phyloP scores from a whole-genome alignment of 2,888 invertebrate species.

The Morpho deidamia region DNA sequence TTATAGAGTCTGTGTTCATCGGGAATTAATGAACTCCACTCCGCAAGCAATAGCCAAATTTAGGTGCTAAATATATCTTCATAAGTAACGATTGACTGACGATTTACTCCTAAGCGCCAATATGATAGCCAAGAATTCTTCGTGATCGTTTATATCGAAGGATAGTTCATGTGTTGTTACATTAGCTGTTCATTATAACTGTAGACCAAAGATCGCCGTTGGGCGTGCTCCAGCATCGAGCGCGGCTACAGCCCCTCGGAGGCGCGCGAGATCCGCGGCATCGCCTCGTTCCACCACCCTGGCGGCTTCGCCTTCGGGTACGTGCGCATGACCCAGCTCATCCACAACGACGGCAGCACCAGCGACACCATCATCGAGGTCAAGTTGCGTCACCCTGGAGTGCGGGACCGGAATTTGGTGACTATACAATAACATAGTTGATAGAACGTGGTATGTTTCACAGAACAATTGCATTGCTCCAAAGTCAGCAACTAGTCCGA shows the following conservation, averaged over 20 bases:
- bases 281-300: constrained; percentile 95
- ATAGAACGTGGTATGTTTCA: too few relatives aligned
- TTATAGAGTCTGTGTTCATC: too few relatives aligned
- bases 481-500: too few relatives aligned
- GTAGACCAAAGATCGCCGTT: constrained; percentile 79
- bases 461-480: too few relatives aligned
- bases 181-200: background rate
- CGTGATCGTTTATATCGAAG: too few relatives aligned
- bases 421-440: constrained; percentile 18
- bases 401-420: constrained; percentile 88
- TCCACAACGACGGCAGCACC: constrained; percentile 90
- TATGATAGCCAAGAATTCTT: too few relatives aligned
- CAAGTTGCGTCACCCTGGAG: constrained; percentile 91
- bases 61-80: too few relatives aligned
- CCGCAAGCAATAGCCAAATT: too few relatives aligned
- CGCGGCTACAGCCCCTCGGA: constrained; percentile 93
- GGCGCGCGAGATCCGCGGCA: constrained; percentile 89
- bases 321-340: constrained; percentile 90
- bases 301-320: constrained; percentile 91
- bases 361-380: constrained; percentile 95
- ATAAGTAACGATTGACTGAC: too few relatives aligned
- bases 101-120: too few relatives aligned
- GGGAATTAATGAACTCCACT: too few relatives aligned
- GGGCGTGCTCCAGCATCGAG: constrained; percentile 92
- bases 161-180: too few relatives aligned